Percentiles rank a stretch among this genome's conserved stretches.
Evolutionary conservation across 2,888 invertebrate genomes (phyloP).

Genomic region (Thalpophila matura): DNA sequence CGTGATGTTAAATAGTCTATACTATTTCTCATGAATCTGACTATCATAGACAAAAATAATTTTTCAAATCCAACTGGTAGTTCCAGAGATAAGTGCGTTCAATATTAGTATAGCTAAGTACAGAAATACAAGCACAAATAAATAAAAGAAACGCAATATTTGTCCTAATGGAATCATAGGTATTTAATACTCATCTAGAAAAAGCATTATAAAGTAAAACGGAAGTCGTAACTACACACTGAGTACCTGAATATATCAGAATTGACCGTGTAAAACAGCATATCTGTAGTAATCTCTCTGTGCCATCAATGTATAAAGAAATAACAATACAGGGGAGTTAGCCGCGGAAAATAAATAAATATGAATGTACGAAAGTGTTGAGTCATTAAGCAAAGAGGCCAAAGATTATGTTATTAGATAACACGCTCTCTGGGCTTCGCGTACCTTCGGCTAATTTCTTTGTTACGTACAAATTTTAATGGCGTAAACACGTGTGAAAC

Average conservation of each 20-base stretch:
- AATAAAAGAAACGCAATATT: too few relatives aligned
- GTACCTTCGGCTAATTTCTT: conserved; percentile 22
- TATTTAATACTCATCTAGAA: background rate
- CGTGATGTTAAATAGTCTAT: too few relatives aligned
- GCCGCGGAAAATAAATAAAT: conserved; percentile 45
- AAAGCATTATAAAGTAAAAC: background rate
- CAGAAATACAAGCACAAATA: too few relatives aligned
- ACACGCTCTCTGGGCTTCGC: conserved; percentile 24
- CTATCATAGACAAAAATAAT: too few relatives aligned
- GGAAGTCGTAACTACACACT: background rate
- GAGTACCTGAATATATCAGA: background rate
- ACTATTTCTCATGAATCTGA: too few relatives aligned
- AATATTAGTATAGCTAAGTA: too few relatives aligned
- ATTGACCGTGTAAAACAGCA: background rate
- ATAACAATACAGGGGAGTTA: conserved; percentile 37
- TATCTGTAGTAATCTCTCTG: conserved; percentile 10
- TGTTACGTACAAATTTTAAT: conserved; percentile 29
- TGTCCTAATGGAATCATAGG: too few relatives aligned
- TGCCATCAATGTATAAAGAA: conserved; percentile 32
- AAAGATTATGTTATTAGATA: conserved; percentile 48
- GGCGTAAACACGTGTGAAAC: conserved; percentile 6
- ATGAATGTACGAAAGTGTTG: conserved; percentile 48
- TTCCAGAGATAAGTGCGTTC: too few relatives aligned
- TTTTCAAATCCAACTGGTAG: too few relatives aligned
- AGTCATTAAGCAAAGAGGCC: conserved; percentile 55